A percentile compares a stretch with the other conserved stretches of the same genome.
Conservation (phyloP, 2,888 invertebrate genomes). For the Eucera pruinosa region DNA sequence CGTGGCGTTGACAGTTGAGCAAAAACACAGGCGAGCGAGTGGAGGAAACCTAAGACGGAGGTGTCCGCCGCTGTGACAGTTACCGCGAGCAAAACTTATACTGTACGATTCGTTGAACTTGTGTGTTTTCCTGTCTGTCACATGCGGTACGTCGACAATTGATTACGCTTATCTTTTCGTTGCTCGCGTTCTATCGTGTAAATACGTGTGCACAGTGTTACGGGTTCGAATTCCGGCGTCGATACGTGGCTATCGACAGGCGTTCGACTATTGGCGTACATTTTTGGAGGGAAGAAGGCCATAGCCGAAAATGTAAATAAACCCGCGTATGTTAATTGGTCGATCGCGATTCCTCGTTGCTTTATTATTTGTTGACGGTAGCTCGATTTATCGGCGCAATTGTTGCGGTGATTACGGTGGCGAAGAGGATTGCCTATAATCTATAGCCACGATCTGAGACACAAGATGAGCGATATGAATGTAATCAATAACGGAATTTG, state of each 20-base stretch:
- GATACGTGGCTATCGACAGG: slow-evolving; percentile 7
- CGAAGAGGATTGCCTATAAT: not conserved
- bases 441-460: not conserved
- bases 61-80: slow-evolving; percentile 36
- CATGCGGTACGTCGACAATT: slow-evolving; percentile 2
- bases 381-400: not conserved
- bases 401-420: not conserved
- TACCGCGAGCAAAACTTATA: slow-evolving; percentile 8
- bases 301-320: slow-evolving; percentile 44
- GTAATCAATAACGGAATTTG: slow-evolving; percentile 64
- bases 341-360: not conserved
- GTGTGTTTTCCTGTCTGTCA: slow-evolving; percentile 18
- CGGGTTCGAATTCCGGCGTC: not conserved
- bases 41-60: slow-evolving; percentile 13
- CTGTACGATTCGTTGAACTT: slow-evolving; percentile 46
- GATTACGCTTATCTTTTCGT: not conserved
- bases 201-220: not conserved
- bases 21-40: slow-evolving; percentile 8
- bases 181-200: not conserved
- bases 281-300: slow-evolving; percentile 53
- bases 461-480: slow-evolving; percentile 29
- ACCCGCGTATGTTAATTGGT: slow-evolving; percentile 31
- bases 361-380: not conserved
- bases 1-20: slow-evolving; percentile 20
- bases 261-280: slow-evolving; percentile 20